Evolutionary conservation across 2,888 invertebrate genomes (phyloP), one percentile per base, ranked within the genome.

Genomic region (Drosophila mercatorum): DNA sequence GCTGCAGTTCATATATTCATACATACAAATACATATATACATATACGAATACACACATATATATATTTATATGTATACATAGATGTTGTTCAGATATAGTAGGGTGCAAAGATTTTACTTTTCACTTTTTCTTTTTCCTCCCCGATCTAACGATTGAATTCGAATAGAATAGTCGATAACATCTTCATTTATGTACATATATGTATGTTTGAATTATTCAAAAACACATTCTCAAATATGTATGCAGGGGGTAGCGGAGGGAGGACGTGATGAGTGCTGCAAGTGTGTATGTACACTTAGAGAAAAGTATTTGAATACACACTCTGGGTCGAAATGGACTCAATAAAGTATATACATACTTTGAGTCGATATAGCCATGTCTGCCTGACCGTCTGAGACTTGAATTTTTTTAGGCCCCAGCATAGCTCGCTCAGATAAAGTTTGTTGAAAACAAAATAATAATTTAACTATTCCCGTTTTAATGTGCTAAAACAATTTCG

Each of bases 1-100:
- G 88, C 68, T 89, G 85, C 85, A 88, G 70, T 71, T 82, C 65
- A 84, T 70, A 58, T 51, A 51, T 40, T 12, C 46, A 43, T 11
- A 49, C 57, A 28, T 59, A 59, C 38, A 49, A 5, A 51, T 8
- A 51, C 38, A 12, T 22, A 49, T 47, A 8, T 7, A 12, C 6
- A 12, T 26, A 22, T 26, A 26, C n/a, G 26, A 28, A 34, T 34
- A 47, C 8, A 11, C 44, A 43, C 7, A 14, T 14, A 41, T 12
- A 51, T 46, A 47, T 8, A 3, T 38, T 36, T 14, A 10, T 12
- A 14, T 12, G 28, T 10, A 57, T 3, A 41, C 3, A 26, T 11
- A 31, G 31, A 28, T 28, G 38, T 8, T 22, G 22, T 22, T 22
- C 17, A n/a, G 11, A 47, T 28, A 17, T 38, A 49, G 28, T 49